Conservation (phyloP, 2,113 vertebrate genomes). For the Mirounga angustirostris region DNA sequence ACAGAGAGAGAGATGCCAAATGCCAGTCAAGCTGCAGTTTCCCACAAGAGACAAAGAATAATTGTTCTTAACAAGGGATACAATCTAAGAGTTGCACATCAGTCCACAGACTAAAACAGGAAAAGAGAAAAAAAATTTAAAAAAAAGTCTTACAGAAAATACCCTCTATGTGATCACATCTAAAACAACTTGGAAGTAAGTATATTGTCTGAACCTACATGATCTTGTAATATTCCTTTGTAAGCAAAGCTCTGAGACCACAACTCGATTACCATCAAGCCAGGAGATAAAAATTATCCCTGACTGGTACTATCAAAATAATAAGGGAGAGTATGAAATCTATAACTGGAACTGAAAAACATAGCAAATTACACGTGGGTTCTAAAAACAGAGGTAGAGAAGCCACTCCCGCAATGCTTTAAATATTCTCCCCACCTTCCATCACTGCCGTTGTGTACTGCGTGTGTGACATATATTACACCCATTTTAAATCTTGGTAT, state of each 20-base stretch:
- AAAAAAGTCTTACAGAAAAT: not conserved
- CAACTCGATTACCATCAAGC: not conserved
- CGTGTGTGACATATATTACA: not conserved
- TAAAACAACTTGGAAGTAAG: not conserved
- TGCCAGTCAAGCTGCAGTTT: not conserved
- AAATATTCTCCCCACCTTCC: not conserved
- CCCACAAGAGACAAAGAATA: not conserved
- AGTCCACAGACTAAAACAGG: not conserved
- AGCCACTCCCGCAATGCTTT: not conserved
- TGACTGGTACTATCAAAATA: not conserved
- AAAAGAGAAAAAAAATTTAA: not conserved
- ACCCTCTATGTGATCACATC: not conserved
- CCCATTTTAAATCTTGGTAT: not conserved
- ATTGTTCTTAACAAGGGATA: not conserved
- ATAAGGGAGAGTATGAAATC: not conserved
- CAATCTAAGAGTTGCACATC: not conserved
- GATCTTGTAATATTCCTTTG: not conserved
- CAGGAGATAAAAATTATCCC: constrained; percentile 6
- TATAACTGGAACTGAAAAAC: not conserved
- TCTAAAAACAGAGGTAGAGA: not conserved
- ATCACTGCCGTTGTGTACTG: not conserved
- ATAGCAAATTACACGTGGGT: not conserved
- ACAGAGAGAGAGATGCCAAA: no score
- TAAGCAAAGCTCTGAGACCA: not conserved
- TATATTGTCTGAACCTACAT: not conserved